These are phyloP conservation scores for Pseudoatta argentina DNA, from an alignment of 1,140 invertebrate genomes.

Conservation along the genomic window DNA sequence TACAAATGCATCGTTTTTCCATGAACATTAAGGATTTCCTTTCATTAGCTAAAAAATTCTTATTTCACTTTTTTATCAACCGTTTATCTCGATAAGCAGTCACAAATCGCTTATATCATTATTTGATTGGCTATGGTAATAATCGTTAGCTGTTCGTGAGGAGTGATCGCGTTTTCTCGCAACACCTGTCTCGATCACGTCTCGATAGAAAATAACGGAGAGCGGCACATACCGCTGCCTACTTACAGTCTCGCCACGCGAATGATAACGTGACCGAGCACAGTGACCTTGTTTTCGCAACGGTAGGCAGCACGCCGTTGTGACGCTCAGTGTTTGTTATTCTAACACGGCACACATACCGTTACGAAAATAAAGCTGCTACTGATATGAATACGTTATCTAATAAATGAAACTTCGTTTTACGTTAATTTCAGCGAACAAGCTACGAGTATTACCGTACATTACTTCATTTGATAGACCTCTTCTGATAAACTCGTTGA, in stretches of 20 bases:
- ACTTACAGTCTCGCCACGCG: not conserved
- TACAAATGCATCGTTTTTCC: no score
- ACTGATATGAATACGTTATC: not conserved
- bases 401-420: not conserved
- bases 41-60: no score
- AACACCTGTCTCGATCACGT: not conserved
- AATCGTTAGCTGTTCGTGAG: not conserved
- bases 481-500: no score
- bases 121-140: not conserved
- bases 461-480: not conserved
- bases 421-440: not conserved
- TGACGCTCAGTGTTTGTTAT: not conserved
- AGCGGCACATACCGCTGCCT: not conserved
- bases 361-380: not conserved
- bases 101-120: not conserved
- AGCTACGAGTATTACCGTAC: not conserved
- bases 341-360: not conserved
- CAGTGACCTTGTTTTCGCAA: conserved; percentile 19
- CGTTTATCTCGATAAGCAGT: not conserved
- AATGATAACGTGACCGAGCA: conserved; percentile 11
- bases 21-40: no score
- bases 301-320: not conserved
- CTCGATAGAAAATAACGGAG: not conserved
- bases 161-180: not conserved
- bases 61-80: no score